phyloP scores from a whole-genome alignment of 1,140 invertebrate species.

The Bradysia coprophila region DNA sequence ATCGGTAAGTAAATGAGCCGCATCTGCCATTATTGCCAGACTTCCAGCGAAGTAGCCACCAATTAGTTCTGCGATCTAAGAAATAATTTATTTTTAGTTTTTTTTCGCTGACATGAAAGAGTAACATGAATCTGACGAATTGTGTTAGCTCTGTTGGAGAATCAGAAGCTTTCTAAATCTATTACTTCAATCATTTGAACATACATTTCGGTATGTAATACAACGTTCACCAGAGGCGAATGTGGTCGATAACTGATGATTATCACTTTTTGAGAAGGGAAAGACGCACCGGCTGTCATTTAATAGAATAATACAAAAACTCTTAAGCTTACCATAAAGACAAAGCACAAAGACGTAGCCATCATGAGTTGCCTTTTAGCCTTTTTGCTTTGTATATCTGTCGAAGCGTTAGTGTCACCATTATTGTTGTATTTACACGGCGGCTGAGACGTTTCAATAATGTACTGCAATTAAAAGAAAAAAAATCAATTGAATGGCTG shows the following conservation, averaged over 20 bases:
- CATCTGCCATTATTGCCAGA: slow-evolving; percentile 67
- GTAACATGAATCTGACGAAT: neutral
- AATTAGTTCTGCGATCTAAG: slow-evolving; percentile 41
- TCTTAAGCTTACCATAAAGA: slow-evolving; percentile 38
- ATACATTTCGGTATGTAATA: neutral
- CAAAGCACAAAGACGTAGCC: slow-evolving; percentile 35
- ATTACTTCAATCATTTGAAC: neutral
- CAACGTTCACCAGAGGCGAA: neutral
- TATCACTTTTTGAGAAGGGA: neutral
- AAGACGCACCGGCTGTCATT: neutral
- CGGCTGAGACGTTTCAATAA: no score
- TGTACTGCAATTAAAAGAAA: no score
- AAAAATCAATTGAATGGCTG: no score
- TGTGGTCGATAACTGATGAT: slow-evolving; percentile 3
- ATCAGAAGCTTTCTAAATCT: neutral
- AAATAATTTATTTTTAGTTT: neutral
- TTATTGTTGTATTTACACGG: no score
- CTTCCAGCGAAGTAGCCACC: slow-evolving; percentile 65
- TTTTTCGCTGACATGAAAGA: neutral
- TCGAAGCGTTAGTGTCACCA: no score
- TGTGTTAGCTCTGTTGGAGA: neutral
- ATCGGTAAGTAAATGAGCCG: slow-evolving; percentile 68
- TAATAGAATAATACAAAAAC: slow-evolving; percentile 3
- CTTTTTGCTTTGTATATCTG: slow-evolving; percentile 15
- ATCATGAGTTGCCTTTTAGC: slow-evolving; percentile 34